Conservation (phyloP, 2,797 vertebrate species). For the Otus scops region DNA sequence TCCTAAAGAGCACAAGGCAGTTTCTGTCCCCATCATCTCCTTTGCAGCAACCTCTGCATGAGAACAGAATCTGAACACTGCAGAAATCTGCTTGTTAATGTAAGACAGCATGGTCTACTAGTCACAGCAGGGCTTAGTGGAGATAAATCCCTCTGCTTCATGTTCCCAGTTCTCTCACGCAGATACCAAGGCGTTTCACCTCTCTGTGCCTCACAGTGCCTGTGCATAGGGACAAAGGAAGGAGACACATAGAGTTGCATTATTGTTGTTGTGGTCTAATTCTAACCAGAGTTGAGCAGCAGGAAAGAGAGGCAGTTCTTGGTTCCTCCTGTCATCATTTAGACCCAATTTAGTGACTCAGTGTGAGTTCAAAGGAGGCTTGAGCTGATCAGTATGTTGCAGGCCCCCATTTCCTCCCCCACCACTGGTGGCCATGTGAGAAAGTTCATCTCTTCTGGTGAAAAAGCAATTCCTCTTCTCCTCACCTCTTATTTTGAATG, state of each 20-base stretch:
- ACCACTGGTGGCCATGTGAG: background rate
- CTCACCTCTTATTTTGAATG: background rate
- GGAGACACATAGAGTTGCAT: background rate
- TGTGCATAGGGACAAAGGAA: background rate
- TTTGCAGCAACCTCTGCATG: conserved; percentile 7
- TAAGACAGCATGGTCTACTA: conserved; percentile 21
- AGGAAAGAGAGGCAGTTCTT: background rate
- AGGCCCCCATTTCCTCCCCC: background rate
- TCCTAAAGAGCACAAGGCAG: background rate
- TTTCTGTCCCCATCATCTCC: background rate
- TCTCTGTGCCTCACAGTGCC: background rate
- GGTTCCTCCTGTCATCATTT: background rate
- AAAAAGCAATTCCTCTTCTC: background rate
- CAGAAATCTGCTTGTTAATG: conserved; percentile 16
- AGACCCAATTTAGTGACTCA: background rate
- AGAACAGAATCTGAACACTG: background rate
- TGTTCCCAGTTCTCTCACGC: background rate
- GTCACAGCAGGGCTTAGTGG: background rate
- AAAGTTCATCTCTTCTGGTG: background rate
- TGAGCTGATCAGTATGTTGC: background rate
- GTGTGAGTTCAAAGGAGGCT: background rate
- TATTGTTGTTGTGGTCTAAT: background rate
- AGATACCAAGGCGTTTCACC: background rate
- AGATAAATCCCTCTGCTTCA: conserved; percentile 18
- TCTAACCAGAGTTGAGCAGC: background rate